These are phyloP conservation scores for Thalassoma bifasciatum DNA, from an alignment of 2,113 vertebrate species.

Conservation along the genomic window DNA sequence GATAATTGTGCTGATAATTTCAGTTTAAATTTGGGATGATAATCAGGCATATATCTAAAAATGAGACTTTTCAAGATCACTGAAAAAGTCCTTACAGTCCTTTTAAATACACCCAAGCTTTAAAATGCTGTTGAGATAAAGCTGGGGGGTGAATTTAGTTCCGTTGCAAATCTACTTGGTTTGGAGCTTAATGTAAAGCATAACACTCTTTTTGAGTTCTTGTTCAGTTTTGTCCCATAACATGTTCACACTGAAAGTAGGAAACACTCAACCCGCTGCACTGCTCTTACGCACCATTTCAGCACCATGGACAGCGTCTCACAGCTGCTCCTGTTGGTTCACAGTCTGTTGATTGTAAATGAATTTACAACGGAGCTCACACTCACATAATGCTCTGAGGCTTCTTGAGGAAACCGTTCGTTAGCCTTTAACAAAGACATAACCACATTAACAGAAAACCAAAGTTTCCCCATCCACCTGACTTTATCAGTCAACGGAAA, in stretches of 20 bases:
- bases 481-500: no score
- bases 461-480: no score
- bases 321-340: background rate
- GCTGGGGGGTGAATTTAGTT: constrained; percentile 32
- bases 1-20: no score
- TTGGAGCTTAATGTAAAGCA: constrained; percentile 30
- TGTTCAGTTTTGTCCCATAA: background rate
- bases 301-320: constrained; percentile 61
- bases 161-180: constrained; percentile 32
- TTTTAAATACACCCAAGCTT: constrained; percentile 51
- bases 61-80: no score
- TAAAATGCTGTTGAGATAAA: constrained; percentile 27
- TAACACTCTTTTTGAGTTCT: constrained; percentile 1
- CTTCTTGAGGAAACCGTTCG: background rate
- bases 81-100: no score
- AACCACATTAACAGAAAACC: background rate
- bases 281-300: constrained; percentile 1
- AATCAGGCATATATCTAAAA: no score
- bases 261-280: background rate
- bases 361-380: background rate
- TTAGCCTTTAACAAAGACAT: background rate
- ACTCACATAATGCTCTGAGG: background rate
- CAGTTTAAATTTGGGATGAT: no score
- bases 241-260: background rate
- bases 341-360: background rate